phyloP scores from a whole-genome alignment of 2,113 vertebrate genomes.

The Bubo bubo region DNA sequence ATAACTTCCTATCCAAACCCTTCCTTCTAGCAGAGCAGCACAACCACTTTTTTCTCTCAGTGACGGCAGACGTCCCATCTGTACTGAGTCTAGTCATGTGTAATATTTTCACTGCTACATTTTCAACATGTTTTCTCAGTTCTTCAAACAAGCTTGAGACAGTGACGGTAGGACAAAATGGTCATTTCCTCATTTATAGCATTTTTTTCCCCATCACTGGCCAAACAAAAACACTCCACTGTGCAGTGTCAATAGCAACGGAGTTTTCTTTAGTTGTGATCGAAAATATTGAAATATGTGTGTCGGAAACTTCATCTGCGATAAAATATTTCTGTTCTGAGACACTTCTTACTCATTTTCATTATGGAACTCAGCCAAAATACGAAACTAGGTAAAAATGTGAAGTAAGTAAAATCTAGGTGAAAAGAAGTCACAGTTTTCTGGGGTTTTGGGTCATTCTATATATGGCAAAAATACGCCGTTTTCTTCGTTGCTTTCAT shows the following conservation, averaged over 20 bases:
- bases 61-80: constrained; percentile 7
- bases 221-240: background rate
- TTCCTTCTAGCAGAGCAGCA: background rate
- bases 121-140: background rate
- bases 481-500: background rate
- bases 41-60: background rate
- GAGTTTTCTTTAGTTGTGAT: background rate
- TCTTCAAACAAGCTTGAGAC: constrained; percentile 17
- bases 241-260: background rate
- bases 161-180: background rate
- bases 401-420: constrained; percentile 4
- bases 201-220: background rate
- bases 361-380: background rate
- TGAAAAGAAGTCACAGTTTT: background rate
- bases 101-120: constrained; percentile 20
- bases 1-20: background rate
- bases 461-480: background rate
- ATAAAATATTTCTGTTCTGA: constrained; percentile 17
- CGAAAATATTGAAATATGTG: background rate
- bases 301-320: background rate
- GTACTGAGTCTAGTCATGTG: background rate
- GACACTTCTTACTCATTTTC: constrained; percentile 8
- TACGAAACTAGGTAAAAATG: background rate
- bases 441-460: background rate
- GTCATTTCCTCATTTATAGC: background rate